These are phyloP conservation scores for Agrotis puta DNA, from an alignment of 2,888 invertebrate species.

Conservation along the genomic window DNA sequence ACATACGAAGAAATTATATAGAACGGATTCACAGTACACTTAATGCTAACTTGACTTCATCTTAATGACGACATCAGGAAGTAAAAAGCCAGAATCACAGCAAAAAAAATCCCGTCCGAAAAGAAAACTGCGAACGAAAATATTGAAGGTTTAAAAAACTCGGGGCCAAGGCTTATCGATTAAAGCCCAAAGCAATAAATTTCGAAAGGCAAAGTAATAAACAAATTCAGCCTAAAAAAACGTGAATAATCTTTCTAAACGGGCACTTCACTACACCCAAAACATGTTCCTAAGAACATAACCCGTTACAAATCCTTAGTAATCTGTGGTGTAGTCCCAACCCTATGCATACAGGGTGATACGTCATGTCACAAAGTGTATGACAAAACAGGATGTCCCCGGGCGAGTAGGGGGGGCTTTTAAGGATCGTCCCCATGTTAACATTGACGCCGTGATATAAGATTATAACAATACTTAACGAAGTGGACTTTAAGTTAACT, in stretches of 20 bases:
- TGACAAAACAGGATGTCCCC: constrained; percentile 81
- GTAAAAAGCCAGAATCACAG: constrained; percentile 8
- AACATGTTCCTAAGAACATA: constrained; percentile 52
- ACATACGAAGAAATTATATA: neutral
- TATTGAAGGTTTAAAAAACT: constrained; percentile 10
- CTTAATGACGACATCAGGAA: constrained; percentile 4
- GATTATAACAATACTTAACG: constrained; percentile 56
- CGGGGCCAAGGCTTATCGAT: neutral
- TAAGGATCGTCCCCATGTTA: constrained; percentile 71
- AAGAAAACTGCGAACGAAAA: constrained; percentile 10
- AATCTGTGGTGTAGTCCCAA: constrained; percentile 61
- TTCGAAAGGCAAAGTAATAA: constrained; percentile 9
- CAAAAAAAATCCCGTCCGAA: neutral
- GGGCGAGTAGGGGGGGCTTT: constrained; percentile 74
- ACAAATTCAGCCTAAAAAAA: constrained; percentile 40
- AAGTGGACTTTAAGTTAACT: constrained; percentile 33
- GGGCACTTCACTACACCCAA: constrained; percentile 40
- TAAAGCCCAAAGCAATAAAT: constrained; percentile 16
- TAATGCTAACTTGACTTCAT: neutral
- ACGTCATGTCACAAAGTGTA: constrained; percentile 75
- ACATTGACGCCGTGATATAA: constrained; percentile 56
- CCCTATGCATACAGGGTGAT: constrained; percentile 69
- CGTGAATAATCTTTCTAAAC: constrained; percentile 36
- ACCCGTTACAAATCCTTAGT: constrained; percentile 59
- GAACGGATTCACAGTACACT: neutral